Conservation (phyloP, 92 coral and sea anemone genomes). For the Porites cylindrica region DNA sequence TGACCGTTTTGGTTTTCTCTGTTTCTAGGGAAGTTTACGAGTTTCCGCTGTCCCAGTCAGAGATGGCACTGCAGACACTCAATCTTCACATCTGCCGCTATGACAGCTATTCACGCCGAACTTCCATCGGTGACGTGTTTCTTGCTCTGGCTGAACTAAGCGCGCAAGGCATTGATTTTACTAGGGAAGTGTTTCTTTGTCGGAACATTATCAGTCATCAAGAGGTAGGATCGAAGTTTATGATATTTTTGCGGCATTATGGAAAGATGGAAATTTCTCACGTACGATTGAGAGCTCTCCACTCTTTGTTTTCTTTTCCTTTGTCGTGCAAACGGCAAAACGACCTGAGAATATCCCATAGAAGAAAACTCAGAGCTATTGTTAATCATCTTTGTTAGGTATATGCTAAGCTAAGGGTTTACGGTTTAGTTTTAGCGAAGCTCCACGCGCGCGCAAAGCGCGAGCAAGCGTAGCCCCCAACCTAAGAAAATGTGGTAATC, state of each 20-base stretch:
- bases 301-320: too few relatives aligned
- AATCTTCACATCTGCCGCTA: conserved; percentile 95
- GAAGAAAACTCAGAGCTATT: too few relatives aligned
- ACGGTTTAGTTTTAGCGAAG: too few relatives aligned
- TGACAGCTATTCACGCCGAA: conserved; percentile 86
- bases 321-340: too few relatives aligned
- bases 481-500: too few relatives aligned
- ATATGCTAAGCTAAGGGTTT: too few relatives aligned
- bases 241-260: background rate
- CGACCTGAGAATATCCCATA: too few relatives aligned
- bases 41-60: conserved; percentile 81
- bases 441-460: too few relatives aligned
- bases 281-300: too few relatives aligned
- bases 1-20: background rate
- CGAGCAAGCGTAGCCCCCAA: too few relatives aligned
- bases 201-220: conserved; percentile 84
- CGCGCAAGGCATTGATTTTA: conserved; percentile 96
- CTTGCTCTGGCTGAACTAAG: conserved; percentile 95
- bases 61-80: conserved; percentile 92
- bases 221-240: conserved; percentile 67
- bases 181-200: conserved; percentile 88
- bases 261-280: too few relatives aligned
- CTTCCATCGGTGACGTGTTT: conserved; percentile 91
- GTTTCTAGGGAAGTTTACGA: conserved; percentile 68
- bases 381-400: too few relatives aligned